Evolutionary conservation across 92 coral and sea anemone genomes (phyloP), one percentile per base, ranked within the genome.

Genomic region (Palythoa caribaeorum): DNA sequence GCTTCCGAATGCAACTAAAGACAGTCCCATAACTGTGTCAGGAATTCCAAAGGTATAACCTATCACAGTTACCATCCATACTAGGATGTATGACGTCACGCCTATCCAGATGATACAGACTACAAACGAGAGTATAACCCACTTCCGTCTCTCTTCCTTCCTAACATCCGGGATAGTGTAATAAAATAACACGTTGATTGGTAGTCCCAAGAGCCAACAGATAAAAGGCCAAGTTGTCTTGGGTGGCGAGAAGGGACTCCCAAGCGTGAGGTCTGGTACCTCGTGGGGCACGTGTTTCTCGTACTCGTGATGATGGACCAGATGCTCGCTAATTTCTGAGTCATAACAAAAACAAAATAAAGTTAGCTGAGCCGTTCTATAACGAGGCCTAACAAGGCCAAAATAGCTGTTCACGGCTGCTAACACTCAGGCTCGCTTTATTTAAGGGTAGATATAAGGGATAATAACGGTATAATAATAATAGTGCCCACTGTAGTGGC

Each of bases 51-150:
- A 97, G 2, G 99, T 97, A 87, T 94, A 97, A 4, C 99, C 99
- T 71, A 97, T 93, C 1, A 97, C 89, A 57, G 99, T 97, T 6
- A 97, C 99, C 99, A 97, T 97, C 99, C 99, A 97, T 9, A 97
- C 99, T 0, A 97, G 92, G 44, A 97, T 81, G 71, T 97, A 97
- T 62, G 99, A 97, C 74, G 99, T 97, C 77, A 97, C 14, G 5
- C 96, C 99, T 17, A 97, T 97, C 99, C 99, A 97, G 9, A 90
- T 89, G 47, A 97, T 97, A 65, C 99, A 97, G 51, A 94, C 77
- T 60, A 94, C 88, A 71, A 97, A 97, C 10, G 99, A 92, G 38
- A 97, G 68, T 14, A 80, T 93, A 51, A 80, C 95, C 90, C 94
- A 97, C 88, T 94, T 97, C 66, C 92, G 94, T 60, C 98, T 92